Conservation (phyloP, 2,797 vertebrate genomes). For the Knipowitschia caucasica region DNA sequence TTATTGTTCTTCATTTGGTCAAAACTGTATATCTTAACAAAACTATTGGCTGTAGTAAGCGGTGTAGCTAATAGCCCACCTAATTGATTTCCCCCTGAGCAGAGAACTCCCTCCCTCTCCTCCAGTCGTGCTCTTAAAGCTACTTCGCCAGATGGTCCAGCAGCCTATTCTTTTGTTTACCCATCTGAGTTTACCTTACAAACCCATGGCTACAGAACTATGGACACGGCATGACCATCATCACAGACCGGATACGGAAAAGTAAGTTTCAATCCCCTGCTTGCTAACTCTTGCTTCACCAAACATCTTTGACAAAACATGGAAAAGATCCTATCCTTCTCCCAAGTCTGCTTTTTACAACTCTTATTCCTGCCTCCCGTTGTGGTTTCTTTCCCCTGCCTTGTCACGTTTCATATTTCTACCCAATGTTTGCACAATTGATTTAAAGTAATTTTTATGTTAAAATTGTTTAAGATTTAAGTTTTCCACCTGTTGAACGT, state of each 20-base stretch:
- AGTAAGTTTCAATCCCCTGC: constrained; percentile 47
- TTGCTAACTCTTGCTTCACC: constrained; percentile 7
- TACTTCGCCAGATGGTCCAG: constrained; percentile 83
- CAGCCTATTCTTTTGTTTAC: constrained; percentile 76
- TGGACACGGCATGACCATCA: constrained; percentile 48
- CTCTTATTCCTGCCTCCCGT: constrained; percentile 39
- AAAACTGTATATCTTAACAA: not conserved
- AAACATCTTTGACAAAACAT: constrained; percentile 24
- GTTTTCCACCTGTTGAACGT: constrained; percentile 63
- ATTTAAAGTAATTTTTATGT: not conserved
- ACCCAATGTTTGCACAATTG: not conserved
- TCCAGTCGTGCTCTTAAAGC: constrained; percentile 68
- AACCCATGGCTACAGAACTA: constrained; percentile 61
- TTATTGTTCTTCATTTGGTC: not conserved
- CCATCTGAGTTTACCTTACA: constrained; percentile 58
- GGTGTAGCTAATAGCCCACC: fast-evolving
- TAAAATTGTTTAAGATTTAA: not conserved
- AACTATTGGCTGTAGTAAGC: not conserved
- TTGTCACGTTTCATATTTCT: constrained; percentile 3
- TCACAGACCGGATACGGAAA: constrained; percentile 29
- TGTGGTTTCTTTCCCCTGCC: constrained; percentile 5
- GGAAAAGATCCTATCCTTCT: constrained; percentile 37
- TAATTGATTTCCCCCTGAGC: not conserved
- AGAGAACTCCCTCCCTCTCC: constrained; percentile 72
- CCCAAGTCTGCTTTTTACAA: constrained; percentile 36